phyloP scores from a whole-genome alignment of 2,888 invertebrate species.

The Osedax frankpressi region DNA sequence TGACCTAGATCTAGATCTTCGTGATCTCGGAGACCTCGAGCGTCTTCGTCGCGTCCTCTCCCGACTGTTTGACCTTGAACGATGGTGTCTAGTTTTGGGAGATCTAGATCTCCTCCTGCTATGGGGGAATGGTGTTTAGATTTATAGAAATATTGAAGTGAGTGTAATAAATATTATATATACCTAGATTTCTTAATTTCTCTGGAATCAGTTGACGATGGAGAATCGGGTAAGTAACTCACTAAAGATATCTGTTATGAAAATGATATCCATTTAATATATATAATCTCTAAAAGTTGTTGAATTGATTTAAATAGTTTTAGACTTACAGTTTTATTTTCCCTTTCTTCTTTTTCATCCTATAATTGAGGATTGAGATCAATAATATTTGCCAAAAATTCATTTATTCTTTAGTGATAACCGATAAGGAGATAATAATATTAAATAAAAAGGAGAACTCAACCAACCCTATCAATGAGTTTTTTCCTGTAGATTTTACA shows the following conservation, averaged over 20 bases:
- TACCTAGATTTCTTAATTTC: not conserved
- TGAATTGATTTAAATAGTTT: not conserved
- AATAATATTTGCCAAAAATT: not conserved
- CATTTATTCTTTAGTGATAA: no score
- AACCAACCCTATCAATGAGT: slow-evolving; percentile 64
- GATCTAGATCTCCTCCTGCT: not conserved
- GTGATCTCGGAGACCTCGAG: not conserved
- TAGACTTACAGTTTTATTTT: not conserved
- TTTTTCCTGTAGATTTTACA: slow-evolving; percentile 79
- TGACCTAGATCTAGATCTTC: not conserved
- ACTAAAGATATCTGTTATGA: not conserved
- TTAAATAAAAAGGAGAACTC: not conserved
- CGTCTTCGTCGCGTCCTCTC: not conserved
- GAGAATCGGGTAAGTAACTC: not conserved
- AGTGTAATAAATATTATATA: no score
- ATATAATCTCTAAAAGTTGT: not conserved
- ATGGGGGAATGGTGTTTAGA: no score
- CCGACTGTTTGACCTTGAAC: not conserved
- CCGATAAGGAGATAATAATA: no score
- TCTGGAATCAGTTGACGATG: not conserved
- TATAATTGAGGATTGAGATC: not conserved
- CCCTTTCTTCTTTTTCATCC: not conserved
- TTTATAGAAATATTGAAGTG: no score
- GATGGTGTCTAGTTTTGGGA: not conserved
- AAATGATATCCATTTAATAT: not conserved